Evolutionary conservation across 2,888 invertebrate species (phyloP), one percentile per base, ranked within the genome.

Genomic region (Erebia ligea): DNA sequence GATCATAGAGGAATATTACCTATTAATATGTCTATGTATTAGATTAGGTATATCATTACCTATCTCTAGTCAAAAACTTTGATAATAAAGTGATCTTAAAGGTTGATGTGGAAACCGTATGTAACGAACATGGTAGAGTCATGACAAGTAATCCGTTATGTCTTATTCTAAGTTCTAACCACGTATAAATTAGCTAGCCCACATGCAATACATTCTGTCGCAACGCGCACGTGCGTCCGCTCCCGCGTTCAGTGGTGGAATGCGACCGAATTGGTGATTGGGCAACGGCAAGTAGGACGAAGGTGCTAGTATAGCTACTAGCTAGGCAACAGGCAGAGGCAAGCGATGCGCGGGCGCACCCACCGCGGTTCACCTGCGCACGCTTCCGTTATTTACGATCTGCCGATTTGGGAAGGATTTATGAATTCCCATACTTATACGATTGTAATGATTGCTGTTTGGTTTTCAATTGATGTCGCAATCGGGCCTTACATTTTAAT

Each of bases 191-290:
- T 59, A 59, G 17, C 10, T 34, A 59, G 17, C 59, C 40, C 17
- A 59, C 40, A 42, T 59, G 17, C 40, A 59, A 59, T n/a, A 59
- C 40, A 59, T 59, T 59, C 70, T 65, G 68, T 69, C 69, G 71
- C 68, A 68, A 57, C 13, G 80, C 89, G 79, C 78, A 76, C 85
- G 85, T 84, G 85, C 84, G 86, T 82, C 79, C 76, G 81, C 84
- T 76, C 76, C 59, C 67, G 83, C 81, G 56, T 54, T 86, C 86
- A 80, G 80, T 87, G 87, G 82, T 85, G 80, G 85, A 86, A 88
- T 82, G 69, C 81, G 88, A 79, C 87, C 89, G 87, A 88, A n/a
- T 6, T 34, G 34, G 34, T 6, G 34, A 88, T 89, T 87, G 88
- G 87, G 78, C 69, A 78, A 76, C 67, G 34, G 34, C 34, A 34